These are phyloP conservation scores for Drosophila diplacantha DNA, from an alignment of 2,888 invertebrate genomes.

Conservation along the genomic window DNA sequence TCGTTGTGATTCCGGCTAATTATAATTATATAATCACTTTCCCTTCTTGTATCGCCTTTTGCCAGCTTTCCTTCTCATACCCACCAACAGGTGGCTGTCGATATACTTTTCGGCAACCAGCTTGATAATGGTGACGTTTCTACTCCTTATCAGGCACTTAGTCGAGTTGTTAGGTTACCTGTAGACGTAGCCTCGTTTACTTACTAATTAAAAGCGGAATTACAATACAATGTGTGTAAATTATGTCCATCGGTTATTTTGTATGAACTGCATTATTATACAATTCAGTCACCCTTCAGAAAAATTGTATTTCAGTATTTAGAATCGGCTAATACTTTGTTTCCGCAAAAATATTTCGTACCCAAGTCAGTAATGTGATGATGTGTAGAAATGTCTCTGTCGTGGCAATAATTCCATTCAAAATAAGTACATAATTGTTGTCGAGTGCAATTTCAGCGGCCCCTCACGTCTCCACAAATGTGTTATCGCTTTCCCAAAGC, in stretches of 20 bases:
- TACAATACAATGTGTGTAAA: background rate
- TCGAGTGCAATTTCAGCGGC: conserved; percentile 32
- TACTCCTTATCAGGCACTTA: conserved; percentile 19
- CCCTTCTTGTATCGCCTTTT: background rate
- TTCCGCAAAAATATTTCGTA: background rate
- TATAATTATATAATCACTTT: conserved; percentile 1
- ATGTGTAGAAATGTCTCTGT: background rate
- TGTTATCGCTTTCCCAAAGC: conserved; percentile 27
- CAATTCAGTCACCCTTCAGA: background rate
- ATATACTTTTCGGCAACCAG: background rate
- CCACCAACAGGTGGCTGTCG: background rate
- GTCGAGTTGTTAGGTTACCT: conserved; percentile 7
- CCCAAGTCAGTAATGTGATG: background rate
- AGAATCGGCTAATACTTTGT: too few relatives aligned
- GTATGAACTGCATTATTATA: background rate
- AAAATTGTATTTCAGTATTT: background rate
- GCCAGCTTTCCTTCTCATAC: background rate
- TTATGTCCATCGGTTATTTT: background rate
- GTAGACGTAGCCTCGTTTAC: background rate
- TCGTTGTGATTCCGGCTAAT: background rate
- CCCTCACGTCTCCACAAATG: conserved; percentile 43
- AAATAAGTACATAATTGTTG: conserved; percentile 18
- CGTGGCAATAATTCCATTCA: conserved; percentile 6
- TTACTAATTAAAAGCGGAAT: background rate
- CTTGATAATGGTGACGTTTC: conserved; percentile 35